Percentiles rank a stretch among this genome's conserved stretches.
Conservation (phyloP, 2,888 invertebrate genomes). For the Altica lythri region DNA sequence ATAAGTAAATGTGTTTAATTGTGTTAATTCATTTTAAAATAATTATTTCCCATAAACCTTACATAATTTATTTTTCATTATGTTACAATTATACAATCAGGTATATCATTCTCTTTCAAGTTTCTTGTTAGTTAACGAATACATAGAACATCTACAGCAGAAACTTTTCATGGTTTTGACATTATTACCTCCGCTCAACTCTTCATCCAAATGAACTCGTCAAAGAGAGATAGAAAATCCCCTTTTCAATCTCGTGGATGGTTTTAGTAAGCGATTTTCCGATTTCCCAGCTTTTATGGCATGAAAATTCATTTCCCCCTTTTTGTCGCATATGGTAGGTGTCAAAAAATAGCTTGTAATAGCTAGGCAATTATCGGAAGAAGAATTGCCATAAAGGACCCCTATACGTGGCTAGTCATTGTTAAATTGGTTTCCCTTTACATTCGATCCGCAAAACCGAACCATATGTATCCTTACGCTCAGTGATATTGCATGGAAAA, state of each 20-base stretch:
- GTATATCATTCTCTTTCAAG: too few relatives aligned
- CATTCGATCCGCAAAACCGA: too few relatives aligned
- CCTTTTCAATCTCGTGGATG: constrained; percentile 4
- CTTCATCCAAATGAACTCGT: not conserved
- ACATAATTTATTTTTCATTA: too few relatives aligned
- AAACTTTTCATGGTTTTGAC: too few relatives aligned
- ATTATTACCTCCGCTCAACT: constrained; percentile 1
- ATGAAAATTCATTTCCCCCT: constrained; percentile 9
- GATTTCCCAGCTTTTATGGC: constrained; percentile 6
- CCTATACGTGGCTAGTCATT: not conserved
- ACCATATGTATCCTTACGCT: not conserved
- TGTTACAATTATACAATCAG: too few relatives aligned
- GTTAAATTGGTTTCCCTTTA: constrained; percentile 3
- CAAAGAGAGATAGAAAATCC: constrained; percentile 4
- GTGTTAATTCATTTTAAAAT: too few relatives aligned
- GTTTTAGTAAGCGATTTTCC: constrained; percentile 7
- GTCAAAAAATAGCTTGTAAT: constrained; percentile 6
- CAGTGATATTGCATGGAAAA: too few relatives aligned
- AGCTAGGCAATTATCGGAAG: constrained; percentile 3
- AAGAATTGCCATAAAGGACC: not conserved
- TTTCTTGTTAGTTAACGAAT: too few relatives aligned
- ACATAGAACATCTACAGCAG: too few relatives aligned
- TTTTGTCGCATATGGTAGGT: constrained; percentile 4
- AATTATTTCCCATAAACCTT: too few relatives aligned
- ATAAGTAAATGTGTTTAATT: too few relatives aligned